A percentile compares a stretch with the other conserved stretches of the same genome.
Conservation (phyloP, 2,888 invertebrate genomes). For the Idaea biselata region DNA sequence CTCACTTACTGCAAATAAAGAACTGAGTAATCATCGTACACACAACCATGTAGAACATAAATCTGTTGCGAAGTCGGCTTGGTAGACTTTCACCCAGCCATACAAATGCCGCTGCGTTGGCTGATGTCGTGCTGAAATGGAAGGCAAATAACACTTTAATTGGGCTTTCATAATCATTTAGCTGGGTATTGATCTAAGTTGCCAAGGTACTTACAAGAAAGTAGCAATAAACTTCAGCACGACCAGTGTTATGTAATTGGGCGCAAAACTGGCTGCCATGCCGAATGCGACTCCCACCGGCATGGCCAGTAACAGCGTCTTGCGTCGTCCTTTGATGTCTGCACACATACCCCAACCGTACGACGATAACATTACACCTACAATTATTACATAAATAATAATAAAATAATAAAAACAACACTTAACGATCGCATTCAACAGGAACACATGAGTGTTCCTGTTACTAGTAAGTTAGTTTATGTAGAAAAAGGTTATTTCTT, state of each 20-base stretch:
- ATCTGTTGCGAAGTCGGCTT: slow-evolving; percentile 45
- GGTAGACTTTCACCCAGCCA: slow-evolving; percentile 61
- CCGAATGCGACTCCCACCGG: slow-evolving; percentile 52
- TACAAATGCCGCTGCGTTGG: slow-evolving; percentile 66
- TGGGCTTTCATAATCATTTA: too few species aligned
- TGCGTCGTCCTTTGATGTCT: slow-evolving; percentile 58
- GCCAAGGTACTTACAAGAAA: slow-evolving; percentile 51
- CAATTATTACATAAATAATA: too few species aligned
- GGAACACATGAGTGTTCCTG: too few species aligned
- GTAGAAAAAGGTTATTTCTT: too few species aligned
- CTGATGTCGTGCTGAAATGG: slow-evolving; percentile 57
- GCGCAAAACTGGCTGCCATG: slow-evolving; percentile 55
- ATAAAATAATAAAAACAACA: not conserved
- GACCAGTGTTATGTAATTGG: slow-evolving; percentile 48
- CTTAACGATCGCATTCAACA: too few species aligned
- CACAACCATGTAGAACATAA: slow-evolving; percentile 67
- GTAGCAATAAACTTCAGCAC: slow-evolving; percentile 59
- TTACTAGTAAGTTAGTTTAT: too few species aligned
- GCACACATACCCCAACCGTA: slow-evolving; percentile 66
- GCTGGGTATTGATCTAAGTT: not conserved
- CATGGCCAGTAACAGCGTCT: slow-evolving; percentile 58
- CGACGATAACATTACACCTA: slow-evolving; percentile 61
- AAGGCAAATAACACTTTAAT: too few species aligned
- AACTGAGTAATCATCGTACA: slow-evolving; percentile 59
- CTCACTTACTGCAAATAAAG: slow-evolving; percentile 49